Evolutionary conservation across 1,140 invertebrate genomes (phyloP), one percentile per base, ranked within the genome.

Genomic region (Formica exsecta): DNA sequence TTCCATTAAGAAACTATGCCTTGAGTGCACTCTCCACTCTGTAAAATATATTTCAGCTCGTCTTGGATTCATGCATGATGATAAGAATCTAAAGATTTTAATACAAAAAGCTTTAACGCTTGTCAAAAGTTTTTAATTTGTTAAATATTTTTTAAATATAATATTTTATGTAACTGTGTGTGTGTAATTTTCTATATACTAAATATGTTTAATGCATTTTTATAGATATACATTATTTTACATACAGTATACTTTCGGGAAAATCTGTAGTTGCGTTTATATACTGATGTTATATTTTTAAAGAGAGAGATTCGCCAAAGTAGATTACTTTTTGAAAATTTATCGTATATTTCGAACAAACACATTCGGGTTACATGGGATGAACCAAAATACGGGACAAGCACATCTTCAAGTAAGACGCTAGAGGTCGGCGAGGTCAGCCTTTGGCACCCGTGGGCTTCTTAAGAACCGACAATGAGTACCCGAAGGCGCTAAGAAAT

Each of bases 1-100:
- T 81, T 89, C 89, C 89, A 90, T 90, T 90, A 90, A 90, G 87
- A 89, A 90, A 87, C 84, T 62, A 75, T 89, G 51, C 79, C 79
- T 89, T 57, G 87, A 90, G 79, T 79, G 84, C 85, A 61, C 36
- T 62, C 59, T 79, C 87, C 59, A 44, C 87, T 83, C 70, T 74
- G 38, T 61, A 73, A 73, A 83, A 74, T 83, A 57, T 38, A 74
- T 83, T 57, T 74, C 38, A 62, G 54, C 54, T 81, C 64, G 25
- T 80, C 44, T 19, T 74, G n/a, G 11, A 61, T 83, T 61, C 57
- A 41, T 13, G 36, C 19, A 29, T 48, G 19, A 74, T 83, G 16
- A 51, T 51, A 51, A 51, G 48, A 51, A 51, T 51, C 48, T 51
- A 51, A 61, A 44, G 54, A 22, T n/a, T 36, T 19, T 44, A 29